Evolutionary conservation across 1,140 invertebrate genomes (phyloP), one percentile per base, ranked within the genome.

Genomic region (Ips typographus): DNA sequence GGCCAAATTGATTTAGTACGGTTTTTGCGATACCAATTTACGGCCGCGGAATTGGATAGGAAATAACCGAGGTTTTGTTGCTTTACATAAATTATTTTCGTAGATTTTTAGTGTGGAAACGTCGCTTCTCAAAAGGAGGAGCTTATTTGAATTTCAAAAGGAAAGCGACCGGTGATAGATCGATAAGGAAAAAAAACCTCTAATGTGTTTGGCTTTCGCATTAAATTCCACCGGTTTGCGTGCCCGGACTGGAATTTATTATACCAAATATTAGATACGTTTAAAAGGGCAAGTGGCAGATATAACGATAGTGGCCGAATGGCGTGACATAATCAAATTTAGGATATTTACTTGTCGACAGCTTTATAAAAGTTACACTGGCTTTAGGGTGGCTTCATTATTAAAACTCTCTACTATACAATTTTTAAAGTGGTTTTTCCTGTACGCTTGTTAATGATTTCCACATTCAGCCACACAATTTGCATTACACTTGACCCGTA

Each of bases 301-400:
- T 72, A 68, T 55, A 72, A 67, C 60, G 73, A 74, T 74, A 72
- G 43, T n/a, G 41, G 37, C 52, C n/a, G 49, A 66, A 53, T 74
- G 55, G 73, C 73, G 73, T 74, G 73, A 74, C 73, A 72, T 56
- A 64, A 53, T 66, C 64, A 64, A 65, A 74, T 72, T 71, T 62
- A 70, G 70, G 71, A 74, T 71, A 74, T 74, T 74, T 72, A 72
- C 73, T 67, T 72, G 73, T 74, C 73, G 73, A 68, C 73, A 70
- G 73, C 73, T 74, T 74, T 71, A 74, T 74, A 74, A 74, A 72
- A 74, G 55, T 68, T 66, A 67, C 70, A 70, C 56, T 59, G 39
- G n/a, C 47, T 36, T 43, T 6, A 43, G 59, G 4, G 38, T 58
- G 8, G 56, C 44, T 67, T 65, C 57, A 72, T 67, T 68, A 72